Percentiles rank a stretch among this genome's conserved stretches.
These are phyloP conservation scores for Hirtodrosophila histrioides DNA, from an alignment of 2,888 invertebrate species.

Conservation along the genomic window DNA sequence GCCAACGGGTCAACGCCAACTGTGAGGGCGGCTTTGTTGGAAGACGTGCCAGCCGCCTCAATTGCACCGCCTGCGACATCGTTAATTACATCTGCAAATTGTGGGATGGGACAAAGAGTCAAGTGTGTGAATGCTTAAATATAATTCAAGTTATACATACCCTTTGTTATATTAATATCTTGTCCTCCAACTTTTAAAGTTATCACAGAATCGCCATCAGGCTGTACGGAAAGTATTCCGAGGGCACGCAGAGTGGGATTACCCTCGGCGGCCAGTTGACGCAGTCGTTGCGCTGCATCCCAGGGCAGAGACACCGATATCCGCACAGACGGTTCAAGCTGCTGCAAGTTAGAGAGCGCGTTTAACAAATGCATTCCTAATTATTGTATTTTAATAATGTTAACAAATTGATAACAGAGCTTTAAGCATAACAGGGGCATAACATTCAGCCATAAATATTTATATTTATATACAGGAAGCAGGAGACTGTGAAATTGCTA, in stretches of 20 bases:
- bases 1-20: conserved; percentile 55
- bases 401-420: background rate
- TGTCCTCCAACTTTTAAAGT: conserved; percentile 89
- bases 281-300: conserved; percentile 95
- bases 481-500: conserved; percentile 36
- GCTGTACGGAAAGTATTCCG: conserved; percentile 97
- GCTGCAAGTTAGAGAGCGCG: conserved; percentile 54
- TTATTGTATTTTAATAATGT: background rate
- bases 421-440: background rate
- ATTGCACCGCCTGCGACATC: conserved; percentile 63
- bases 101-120: background rate
- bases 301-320: conserved; percentile 98
- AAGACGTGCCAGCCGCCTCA: conserved; percentile 80
- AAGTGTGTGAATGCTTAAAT: background rate
- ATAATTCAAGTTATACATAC: conserved; percentile 35
- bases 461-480: conserved; percentile 25
- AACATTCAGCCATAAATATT: conserved; percentile 4
- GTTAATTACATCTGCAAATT: conserved; percentile 71
- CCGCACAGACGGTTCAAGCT: conserved; percentile 96
- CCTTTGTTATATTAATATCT: conserved; percentile 86
- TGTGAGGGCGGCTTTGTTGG: conserved; percentile 52
- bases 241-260: conserved; percentile 94
- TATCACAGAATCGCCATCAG: conserved; percentile 94
- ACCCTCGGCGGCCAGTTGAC: conserved; percentile 96
- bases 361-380: conserved; percentile 30